Percentiles rank a stretch among this genome's conserved stretches.
These are phyloP conservation scores for Nasua narica DNA, from an alignment of 2,797 vertebrate genomes.

Conservation along the genomic window DNA sequence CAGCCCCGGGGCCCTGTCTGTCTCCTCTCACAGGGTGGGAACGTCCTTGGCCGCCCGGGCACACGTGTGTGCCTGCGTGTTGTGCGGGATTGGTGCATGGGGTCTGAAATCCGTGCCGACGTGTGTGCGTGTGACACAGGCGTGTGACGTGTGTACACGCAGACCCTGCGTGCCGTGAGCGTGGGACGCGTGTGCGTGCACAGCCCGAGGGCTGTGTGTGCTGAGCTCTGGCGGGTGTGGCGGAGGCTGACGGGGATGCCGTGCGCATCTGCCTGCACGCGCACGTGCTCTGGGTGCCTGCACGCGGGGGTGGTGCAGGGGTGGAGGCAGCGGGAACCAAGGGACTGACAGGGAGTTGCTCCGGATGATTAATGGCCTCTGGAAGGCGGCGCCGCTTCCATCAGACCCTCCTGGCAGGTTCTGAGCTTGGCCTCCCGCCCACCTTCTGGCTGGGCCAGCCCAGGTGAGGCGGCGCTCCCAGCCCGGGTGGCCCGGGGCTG, in stretches of 20 bases:
- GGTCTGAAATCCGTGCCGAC: neutral
- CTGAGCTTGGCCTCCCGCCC: neutral
- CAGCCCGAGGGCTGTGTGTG: neutral
- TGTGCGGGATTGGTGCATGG: neutral
- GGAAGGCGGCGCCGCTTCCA: neutral
- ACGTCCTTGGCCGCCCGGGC: neutral
- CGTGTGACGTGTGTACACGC: neutral
- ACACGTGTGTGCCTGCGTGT: rapidly evolving
- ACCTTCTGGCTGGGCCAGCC: neutral
- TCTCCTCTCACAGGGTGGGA: neutral
- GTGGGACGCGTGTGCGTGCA: neutral
- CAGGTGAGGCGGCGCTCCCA: neutral
- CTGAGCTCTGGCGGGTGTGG: neutral
- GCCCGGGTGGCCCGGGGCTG: neutral
- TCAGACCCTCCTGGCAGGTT: conserved; percentile 11
- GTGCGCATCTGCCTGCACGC: neutral
- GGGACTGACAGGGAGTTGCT: neutral
- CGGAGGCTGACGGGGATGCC: rapidly evolving
- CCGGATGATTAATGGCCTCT: neutral
- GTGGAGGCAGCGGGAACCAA: neutral
- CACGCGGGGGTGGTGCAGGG: neutral
- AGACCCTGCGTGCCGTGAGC: too few relatives aligned
- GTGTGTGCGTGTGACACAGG: neutral
- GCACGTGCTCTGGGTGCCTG: neutral
- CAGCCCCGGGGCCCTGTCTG: neutral